Evolutionary conservation across 2,888 invertebrate genomes (phyloP).

Genomic region (Enchytraeus crypticus): DNA sequence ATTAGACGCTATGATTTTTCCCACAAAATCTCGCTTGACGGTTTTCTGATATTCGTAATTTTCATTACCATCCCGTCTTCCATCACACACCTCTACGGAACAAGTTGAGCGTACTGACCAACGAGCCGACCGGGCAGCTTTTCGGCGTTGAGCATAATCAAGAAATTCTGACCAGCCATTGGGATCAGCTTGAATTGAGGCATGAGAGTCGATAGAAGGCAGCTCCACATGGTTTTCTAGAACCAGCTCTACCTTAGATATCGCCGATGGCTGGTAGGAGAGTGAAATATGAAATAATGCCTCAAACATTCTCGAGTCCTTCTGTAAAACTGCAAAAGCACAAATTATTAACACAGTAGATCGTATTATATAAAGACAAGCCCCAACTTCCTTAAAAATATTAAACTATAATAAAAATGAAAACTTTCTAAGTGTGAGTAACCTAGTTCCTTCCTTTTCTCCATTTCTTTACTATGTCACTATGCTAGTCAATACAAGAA

Average conservation of each 20-base stretch:
- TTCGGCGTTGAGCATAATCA: neutral
- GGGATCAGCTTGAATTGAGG: too few relatives aligned
- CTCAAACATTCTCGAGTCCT: neutral
- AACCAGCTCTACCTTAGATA: neutral
- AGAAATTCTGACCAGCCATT: too few relatives aligned
- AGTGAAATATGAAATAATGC: neutral
- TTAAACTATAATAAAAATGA: too few relatives aligned
- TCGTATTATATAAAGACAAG: too few relatives aligned
- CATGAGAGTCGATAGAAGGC: neutral
- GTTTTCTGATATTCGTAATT: too few relatives aligned
- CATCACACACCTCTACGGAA: neutral
- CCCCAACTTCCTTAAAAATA: too few relatives aligned
- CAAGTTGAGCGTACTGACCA: neutral
- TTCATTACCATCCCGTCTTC: neutral
- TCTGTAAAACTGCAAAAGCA: neutral
- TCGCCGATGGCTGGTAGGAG: neutral
- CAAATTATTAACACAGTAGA: too few relatives aligned
- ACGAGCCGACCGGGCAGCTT: neutral
- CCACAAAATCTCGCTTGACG: neutral
- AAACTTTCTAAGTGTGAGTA: too few relatives aligned
- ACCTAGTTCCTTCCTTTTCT: too few relatives aligned
- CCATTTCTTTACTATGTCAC: too few relatives aligned
- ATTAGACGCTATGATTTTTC: neutral
- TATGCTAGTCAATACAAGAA: too few relatives aligned
- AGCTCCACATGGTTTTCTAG: neutral